Evolutionary conservation across 2,113 vertebrate genomes (phyloP).

Genomic region (Scartelaos histophorus): DNA sequence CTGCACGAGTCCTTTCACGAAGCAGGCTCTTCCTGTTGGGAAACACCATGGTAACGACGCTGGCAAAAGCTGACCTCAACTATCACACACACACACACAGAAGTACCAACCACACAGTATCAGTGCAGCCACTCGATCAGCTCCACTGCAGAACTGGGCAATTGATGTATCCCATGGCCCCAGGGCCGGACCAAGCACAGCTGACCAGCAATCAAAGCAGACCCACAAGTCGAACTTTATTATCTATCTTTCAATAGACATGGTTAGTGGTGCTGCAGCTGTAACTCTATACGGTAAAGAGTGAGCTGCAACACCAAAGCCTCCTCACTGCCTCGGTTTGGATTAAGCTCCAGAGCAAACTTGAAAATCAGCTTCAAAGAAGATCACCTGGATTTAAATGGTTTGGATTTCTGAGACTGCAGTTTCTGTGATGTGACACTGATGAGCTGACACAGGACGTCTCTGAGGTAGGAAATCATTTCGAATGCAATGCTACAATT

Average conservation of each 20-base stretch:
- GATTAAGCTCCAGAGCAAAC: conserved; percentile 13
- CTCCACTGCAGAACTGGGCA: conserved; percentile 50
- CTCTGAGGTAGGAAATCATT: conserved; percentile 49
- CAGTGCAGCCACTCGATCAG: conserved; percentile 25
- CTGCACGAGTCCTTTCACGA: conserved; percentile 64
- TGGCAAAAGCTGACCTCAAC: conserved; percentile 53
- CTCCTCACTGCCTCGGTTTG: conserved; percentile 22
- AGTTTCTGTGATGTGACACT: conserved; percentile 21
- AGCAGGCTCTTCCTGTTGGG: conserved; percentile 56
- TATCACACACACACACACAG: conserved; percentile 45
- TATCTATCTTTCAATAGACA: conserved; percentile 79
- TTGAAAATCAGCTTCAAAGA: conserved; percentile 19
- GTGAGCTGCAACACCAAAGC: conserved; percentile 21
- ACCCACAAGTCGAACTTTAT: conserved; percentile 84
- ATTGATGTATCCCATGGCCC: conserved; percentile 63
- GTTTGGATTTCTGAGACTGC: conserved; percentile 2
- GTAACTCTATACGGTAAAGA: conserved; percentile 27
- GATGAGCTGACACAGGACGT: conserved; percentile 47
- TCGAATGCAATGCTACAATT: not conserved
- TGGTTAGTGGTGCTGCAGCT: conserved; percentile 45
- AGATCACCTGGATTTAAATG: conserved; percentile 29
- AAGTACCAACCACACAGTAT: conserved; percentile 29
- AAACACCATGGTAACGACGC: conserved; percentile 70
- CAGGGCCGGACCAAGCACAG: conserved; percentile 53
- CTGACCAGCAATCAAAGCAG: conserved; percentile 78